These are phyloP conservation scores for Pteria penguin DNA, from an alignment of 2,888 invertebrate genomes.

Conservation along the genomic window DNA sequence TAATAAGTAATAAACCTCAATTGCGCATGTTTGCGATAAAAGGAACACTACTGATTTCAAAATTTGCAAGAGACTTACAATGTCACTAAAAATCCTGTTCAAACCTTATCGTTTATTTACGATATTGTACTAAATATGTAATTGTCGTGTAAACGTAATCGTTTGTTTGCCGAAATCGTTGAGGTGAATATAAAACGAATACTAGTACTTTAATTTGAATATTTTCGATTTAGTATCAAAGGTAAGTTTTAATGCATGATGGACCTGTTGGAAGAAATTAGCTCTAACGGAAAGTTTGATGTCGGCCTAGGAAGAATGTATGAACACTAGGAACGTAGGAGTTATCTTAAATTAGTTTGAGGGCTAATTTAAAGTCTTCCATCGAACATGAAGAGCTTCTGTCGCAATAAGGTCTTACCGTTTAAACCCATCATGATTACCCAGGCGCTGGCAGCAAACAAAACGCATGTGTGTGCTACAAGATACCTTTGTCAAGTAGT, in stretches of 20 bases:
- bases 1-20: no score
- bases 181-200: no score
- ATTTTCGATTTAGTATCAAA: constrained; percentile 16
- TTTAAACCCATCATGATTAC: constrained; percentile 22
- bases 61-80: not conserved
- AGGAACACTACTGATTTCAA: not conserved
- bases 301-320: not conserved
- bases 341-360: not conserved
- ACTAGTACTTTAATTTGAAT: constrained; percentile 29
- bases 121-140: not conserved
- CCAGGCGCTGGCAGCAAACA: not conserved
- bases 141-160: constrained; percentile 27
- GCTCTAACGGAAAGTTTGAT: not conserved
- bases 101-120: not conserved
- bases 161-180: constrained; percentile 33
- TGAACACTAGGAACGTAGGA: not conserved
- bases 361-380: not conserved
- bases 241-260: constrained; percentile 24
- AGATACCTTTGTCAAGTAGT: constrained; percentile 23
- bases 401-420: not conserved
- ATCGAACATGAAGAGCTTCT: not conserved
- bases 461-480: constrained; percentile 7
- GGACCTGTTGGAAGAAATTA: constrained; percentile 8
- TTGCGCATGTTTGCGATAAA: no score
- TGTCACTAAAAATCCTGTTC: not conserved